Conservation (phyloP, 2,797 vertebrate species). For the Sebastes cheni region DNA sequence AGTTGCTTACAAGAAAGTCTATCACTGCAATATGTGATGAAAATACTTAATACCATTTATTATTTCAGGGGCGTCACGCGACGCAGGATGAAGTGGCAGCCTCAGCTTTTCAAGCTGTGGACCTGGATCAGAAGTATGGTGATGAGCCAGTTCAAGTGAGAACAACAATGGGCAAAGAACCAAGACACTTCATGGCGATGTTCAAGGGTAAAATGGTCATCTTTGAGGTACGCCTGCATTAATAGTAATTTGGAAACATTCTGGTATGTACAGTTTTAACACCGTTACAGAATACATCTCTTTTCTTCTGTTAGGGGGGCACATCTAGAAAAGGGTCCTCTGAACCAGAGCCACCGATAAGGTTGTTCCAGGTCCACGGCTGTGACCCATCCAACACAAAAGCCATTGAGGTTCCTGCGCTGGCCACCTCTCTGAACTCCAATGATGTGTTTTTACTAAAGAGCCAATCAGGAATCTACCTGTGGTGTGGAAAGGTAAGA, state of each 20-base stretch:
- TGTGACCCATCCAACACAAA: conserved; percentile 85
- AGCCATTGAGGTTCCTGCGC: conserved; percentile 86
- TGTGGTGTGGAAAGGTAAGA: conserved; percentile 94
- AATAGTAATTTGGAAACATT: not conserved
- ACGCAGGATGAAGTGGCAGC: conserved; percentile 89
- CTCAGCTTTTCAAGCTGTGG: conserved; percentile 86
- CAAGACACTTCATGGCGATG: conserved; percentile 91
- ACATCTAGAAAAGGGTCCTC: conserved; percentile 84
- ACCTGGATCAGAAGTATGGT: conserved; percentile 83
- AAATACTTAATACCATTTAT: not conserved
- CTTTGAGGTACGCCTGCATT: conserved; percentile 82
- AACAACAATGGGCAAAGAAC: conserved; percentile 91
- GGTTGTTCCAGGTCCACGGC: conserved; percentile 89
- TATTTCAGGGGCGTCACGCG: conserved; percentile 84
- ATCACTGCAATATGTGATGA: not conserved
- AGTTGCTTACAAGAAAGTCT: no score
- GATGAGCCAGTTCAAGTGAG: conserved; percentile 87
- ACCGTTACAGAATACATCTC: not conserved
- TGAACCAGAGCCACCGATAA: conserved; percentile 83
- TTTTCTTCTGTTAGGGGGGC: conserved; percentile 81
- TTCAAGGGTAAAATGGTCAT: conserved; percentile 92
- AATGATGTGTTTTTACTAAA: conserved; percentile 90
- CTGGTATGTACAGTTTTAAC: not conserved
- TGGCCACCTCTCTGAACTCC: conserved; percentile 88
- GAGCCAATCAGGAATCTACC: conserved; percentile 78